Base-by-base conservation (phyloP, 2,888 invertebrate genomes). In the Cephus pulcher region DNA sequence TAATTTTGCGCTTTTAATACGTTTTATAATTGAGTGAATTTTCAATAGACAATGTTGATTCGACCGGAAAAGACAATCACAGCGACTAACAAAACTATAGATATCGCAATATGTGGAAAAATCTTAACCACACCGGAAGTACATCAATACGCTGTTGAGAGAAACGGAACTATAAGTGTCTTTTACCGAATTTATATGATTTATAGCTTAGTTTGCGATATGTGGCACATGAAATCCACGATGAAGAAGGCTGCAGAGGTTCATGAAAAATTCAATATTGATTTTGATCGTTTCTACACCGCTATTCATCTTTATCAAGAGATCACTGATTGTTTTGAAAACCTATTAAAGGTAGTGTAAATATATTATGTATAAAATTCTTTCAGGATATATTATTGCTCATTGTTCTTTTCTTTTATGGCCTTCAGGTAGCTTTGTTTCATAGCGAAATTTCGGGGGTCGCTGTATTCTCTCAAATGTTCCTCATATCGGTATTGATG, bases 41-140 rank as follows among this genome's bases (percentile, higher is more conserved):
- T 81, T 69, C 40, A 69, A 1, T 15, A 94, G 94, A 87, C 92
- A 11, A 76, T 94, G 33, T 92, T 94, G 82, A 89, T 87, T 4
- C 87, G 88, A 71, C 88, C 92, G 0, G 91, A 91, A 0, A 86
- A 92, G 34, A 88, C 93, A 78, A 90, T 95, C 11, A 91, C 92
- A 34, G 85, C 94, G 9, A 86, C 88, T 11, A 88, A 93, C 15
- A 93, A 93, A 79, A 93, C 94, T 86, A 76, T 93, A 33, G 95
- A 95, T 85, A 91, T 95, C 88, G 93, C 94, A 0, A 86, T 95
- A 12, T 95, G 94, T 86, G 95, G 95, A 0, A 94, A 94, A 86
- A 87, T 92, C n/a, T 93, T 95, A 1, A 92, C 94, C 0, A 93
- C 94, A 73, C 93, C 94, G 0, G 91, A 93, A 37, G 92, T 94